Evolutionary conservation across 2,797 vertebrate species (phyloP).

Genomic region (Hoplostethus atlanticus): DNA sequence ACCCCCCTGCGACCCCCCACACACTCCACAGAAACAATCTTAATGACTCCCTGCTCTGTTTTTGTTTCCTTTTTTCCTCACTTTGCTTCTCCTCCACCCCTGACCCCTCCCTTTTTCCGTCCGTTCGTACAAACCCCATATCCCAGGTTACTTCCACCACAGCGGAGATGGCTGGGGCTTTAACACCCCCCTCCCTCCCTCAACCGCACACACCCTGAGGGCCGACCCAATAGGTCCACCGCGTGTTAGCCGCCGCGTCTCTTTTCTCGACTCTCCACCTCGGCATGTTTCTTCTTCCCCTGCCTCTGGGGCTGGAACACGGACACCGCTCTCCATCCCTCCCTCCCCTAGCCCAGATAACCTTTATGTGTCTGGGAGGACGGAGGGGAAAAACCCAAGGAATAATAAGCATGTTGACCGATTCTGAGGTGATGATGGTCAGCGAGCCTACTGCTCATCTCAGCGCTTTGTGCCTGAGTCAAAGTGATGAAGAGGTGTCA

Average conservation of each 20-base stretch:
- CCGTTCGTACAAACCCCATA: conserved; percentile 42
- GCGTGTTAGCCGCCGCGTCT: conserved; percentile 64
- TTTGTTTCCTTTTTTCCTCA: conserved; percentile 28
- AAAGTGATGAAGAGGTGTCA: conserved; percentile 70
- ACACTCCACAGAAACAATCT: conserved; percentile 53
- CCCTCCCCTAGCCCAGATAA: conserved; percentile 61
- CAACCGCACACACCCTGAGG: conserved; percentile 70
- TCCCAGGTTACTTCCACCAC: conserved; percentile 77
- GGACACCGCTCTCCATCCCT: conserved; percentile 59
- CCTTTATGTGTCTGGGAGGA: conserved; percentile 65
- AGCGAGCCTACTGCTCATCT: conserved; percentile 38
- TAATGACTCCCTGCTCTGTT: conserved; percentile 64
- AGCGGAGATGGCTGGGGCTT: conserved; percentile 51
- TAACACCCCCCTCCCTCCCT: conserved; percentile 47
- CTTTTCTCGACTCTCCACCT: conserved; percentile 69
- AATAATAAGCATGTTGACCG: conserved; percentile 60
- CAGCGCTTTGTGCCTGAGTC: conserved; percentile 42
- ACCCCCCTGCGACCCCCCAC: conserved; percentile 9
- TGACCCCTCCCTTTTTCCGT: conserved; percentile 61
- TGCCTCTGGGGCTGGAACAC: conserved; percentile 72
- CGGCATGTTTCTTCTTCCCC: conserved; percentile 59
- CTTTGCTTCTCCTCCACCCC: conserved; percentile 35
- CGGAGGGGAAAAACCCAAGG: conserved; percentile 33
- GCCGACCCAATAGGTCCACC: conserved; percentile 62
- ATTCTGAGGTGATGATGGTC: conserved; percentile 50